Evolutionary conservation across 2,113 vertebrate genomes (phyloP).

Genomic region (Varanus salvator): DNA sequence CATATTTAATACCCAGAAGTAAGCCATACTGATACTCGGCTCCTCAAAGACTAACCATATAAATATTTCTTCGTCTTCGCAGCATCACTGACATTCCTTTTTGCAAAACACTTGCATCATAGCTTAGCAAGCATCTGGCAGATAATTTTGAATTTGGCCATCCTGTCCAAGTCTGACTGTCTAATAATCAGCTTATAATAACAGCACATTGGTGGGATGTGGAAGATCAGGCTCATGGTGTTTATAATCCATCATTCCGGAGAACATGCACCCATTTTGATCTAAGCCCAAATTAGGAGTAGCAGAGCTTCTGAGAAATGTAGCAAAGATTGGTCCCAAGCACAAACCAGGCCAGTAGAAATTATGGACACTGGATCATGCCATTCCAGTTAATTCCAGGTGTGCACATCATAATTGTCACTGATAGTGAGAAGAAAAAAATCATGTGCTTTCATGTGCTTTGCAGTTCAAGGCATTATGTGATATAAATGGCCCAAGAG

Average conservation of each 20-base stretch:
- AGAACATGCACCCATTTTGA: neutral
- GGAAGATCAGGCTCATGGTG: neutral
- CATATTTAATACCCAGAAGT: slow-evolving; percentile 36
- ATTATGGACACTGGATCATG: neutral
- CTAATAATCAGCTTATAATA: neutral
- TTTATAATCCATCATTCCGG: neutral
- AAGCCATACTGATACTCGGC: slow-evolving; percentile 20
- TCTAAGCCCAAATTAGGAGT: neutral
- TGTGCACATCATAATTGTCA: neutral
- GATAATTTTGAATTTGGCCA: neutral
- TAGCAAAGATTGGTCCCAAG: neutral
- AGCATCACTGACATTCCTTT: slow-evolving; percentile 45
- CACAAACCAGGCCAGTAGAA: neutral
- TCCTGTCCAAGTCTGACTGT: neutral
- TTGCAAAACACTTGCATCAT: neutral
- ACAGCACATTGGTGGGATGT: neutral
- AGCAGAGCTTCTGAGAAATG: neutral
- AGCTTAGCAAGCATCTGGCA: neutral
- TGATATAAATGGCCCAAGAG: neutral
- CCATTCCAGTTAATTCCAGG: neutral
- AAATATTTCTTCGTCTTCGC: slow-evolving; percentile 34
- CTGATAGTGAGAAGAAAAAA: neutral
- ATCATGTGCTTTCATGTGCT: neutral
- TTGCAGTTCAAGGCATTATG: neutral
- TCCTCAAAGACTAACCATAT: slow-evolving; percentile 59